Percentiles rank a stretch among this genome's conserved stretches.
Evolutionary conservation across 2,113 vertebrate genomes (phyloP).

Genomic region (Pelobates fuscus): DNA sequence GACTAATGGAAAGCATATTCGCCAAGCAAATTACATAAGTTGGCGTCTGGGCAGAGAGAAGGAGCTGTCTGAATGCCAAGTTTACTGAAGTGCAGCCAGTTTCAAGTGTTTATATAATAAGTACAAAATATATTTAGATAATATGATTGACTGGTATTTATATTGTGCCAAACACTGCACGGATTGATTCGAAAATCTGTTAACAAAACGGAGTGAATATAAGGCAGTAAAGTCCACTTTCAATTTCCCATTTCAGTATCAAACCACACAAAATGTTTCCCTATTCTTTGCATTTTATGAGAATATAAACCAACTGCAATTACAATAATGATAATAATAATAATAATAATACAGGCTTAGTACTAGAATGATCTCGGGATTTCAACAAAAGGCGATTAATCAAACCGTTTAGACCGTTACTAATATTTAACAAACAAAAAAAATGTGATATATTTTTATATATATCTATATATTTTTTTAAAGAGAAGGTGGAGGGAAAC

Average conservation of each 20-base stretch:
- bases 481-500: too few relatives aligned
- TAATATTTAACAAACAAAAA: too few relatives aligned
- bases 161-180: neutral
- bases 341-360: too few relatives aligned
- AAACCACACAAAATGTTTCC: neutral
- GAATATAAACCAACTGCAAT: too few relatives aligned
- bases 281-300: neutral
- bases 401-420: too few relatives aligned
- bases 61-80: neutral
- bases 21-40: neutral
- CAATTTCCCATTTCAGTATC: neutral
- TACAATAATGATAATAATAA: too few relatives aligned
- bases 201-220: neutral
- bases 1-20: neutral
- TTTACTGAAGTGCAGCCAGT: neutral
- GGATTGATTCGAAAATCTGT: neutral
- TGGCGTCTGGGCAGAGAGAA: neutral
- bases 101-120: neutral
- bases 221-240: neutral
- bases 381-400: too few relatives aligned
- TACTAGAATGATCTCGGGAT: too few relatives aligned
- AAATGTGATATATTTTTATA: too few relatives aligned
- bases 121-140: neutral
- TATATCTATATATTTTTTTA: too few relatives aligned
- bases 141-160: neutral